These are phyloP conservation scores for Serranus cabrilla DNA, from an alignment of 2,797 vertebrate genomes.

Conservation along the genomic window DNA sequence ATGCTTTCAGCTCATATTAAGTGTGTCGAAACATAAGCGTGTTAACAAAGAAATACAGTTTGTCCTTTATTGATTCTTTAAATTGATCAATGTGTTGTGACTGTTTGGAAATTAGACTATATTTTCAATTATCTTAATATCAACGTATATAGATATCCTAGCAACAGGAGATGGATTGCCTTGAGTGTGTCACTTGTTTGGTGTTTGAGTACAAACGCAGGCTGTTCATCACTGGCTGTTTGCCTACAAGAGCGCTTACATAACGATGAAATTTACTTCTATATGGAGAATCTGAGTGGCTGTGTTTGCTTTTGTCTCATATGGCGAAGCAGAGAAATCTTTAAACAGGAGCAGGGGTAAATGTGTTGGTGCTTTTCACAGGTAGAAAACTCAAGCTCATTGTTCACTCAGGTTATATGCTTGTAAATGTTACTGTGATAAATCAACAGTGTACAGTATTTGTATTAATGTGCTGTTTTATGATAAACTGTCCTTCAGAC, in stretches of 20 bases:
- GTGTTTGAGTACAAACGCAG: neutral
- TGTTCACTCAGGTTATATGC: constrained; percentile 23
- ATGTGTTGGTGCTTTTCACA: neutral
- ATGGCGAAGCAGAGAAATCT: neutral
- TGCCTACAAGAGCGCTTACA: constrained; percentile 10
- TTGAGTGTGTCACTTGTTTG: neutral
- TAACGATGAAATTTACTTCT: constrained; percentile 18
- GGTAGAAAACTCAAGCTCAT: constrained; percentile 23
- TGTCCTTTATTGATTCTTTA: neutral
- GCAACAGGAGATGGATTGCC: neutral
- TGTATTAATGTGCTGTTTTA: constrained; percentile 41
- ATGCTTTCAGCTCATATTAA: constrained; percentile 18
- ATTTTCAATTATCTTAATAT: neutral
- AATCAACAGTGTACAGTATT: constrained; percentile 27
- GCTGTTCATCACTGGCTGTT: constrained; percentile 33
- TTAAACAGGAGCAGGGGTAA: constrained; percentile 1
- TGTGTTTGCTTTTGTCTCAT: constrained; percentile 2
- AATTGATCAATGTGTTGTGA: neutral
- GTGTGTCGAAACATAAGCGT: constrained; percentile 7
- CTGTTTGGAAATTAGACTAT: neutral
- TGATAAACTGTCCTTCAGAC: constrained; percentile 56
- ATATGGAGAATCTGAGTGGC: neutral
- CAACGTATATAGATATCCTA: neutral
- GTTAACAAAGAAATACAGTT: neutral
- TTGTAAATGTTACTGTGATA: constrained; percentile 47